Evolutionary conservation across 2,888 invertebrate species (phyloP).

Genomic region (Eudemis profundana): DNA sequence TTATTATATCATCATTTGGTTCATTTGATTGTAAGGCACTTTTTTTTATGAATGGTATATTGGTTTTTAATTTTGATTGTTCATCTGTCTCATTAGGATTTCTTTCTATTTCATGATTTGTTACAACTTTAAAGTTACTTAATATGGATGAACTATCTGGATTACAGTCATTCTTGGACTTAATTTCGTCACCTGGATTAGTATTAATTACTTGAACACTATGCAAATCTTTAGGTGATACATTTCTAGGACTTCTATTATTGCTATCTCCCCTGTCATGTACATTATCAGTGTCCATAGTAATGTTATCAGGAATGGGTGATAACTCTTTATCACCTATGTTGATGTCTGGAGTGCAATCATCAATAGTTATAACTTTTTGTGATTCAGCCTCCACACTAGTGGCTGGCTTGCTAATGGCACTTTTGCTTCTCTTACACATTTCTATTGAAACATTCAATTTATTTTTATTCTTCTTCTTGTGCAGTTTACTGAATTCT

Average conservation of each 20-base stretch:
- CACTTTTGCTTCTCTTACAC: conserved; percentile 67
- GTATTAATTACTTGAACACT: background rate
- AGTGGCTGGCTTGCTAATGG: conserved; percentile 49
- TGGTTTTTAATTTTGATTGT: conserved; percentile 37
- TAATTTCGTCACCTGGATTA: background rate
- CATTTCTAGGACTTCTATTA: background rate
- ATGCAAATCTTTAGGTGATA: conserved; percentile 1
- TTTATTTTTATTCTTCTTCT: conserved; percentile 70
- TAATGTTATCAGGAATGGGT: background rate
- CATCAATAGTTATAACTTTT: conserved; percentile 60
- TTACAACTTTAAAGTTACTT: background rate
- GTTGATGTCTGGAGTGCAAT: conserved; percentile 59
- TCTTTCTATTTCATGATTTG: background rate
- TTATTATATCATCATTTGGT: background rate
- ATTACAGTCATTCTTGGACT: background rate
- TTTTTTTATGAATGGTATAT: conserved; percentile 67
- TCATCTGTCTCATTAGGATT: background rate
- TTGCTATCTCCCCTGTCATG: background rate
- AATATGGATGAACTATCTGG: conserved; percentile 22
- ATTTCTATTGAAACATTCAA: conserved; percentile 79
- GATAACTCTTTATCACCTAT: conserved; percentile 14
- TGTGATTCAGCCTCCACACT: conserved; percentile 40
- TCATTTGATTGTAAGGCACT: conserved; percentile 51
- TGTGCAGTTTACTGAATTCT: conserved; percentile 76
- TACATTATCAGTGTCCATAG: conserved; percentile 19